Base-by-base conservation (phyloP, 1,140 invertebrate genomes). In the Spodoptera frugiperda region DNA sequence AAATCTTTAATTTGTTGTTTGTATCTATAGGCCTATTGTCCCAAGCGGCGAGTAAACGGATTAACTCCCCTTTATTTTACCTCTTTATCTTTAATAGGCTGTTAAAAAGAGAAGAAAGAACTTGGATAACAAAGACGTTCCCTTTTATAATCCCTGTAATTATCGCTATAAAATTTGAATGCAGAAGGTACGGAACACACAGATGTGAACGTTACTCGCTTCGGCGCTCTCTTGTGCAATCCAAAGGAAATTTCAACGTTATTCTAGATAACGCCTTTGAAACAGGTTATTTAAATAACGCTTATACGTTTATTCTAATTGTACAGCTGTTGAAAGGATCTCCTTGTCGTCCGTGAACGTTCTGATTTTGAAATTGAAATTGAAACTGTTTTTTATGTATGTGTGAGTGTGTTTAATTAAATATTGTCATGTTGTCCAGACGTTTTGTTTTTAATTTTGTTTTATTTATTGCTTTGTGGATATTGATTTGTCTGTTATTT, bases 131-230 rank as follows among this genome's bases (percentile, higher is more conserved):
- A 59, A 73, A 73, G 44, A 57, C 70, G 39, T 59, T 59, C 33
- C 54, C 54, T 12, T 73, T 73, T 73, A 73, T 59, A 73, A 73
- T 73, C 70, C 59, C 33, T 59, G 44, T 73, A 73, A 73, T 73
- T 57, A 73, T 59, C 11, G 54, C 70, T 73, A 59, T 73, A 73
- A 73, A 73, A 73, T 39, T 73, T 59, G 70, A 59, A 73, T 73
- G 70, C 70, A 73, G 54, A 11, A 73, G 70, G 70, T 73, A 39
- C 70, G 70, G 55, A 59, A 30, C 70, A 57, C 54, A 73, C 70
- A 73, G 70, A 73, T 73, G 70, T 73, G 70, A 21, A 73, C 49
- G 70, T 73, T 73, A 73, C 12, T 9, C 55, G 70, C 70, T 25
- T 9, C 12, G 48, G 54, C 51, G 70, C 70, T 48, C 59, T 30